Percentiles rank a stretch among this genome's conserved stretches.
Evolutionary conservation across 2,888 invertebrate species (phyloP).

Genomic region (Eupithecia centaureata): DNA sequence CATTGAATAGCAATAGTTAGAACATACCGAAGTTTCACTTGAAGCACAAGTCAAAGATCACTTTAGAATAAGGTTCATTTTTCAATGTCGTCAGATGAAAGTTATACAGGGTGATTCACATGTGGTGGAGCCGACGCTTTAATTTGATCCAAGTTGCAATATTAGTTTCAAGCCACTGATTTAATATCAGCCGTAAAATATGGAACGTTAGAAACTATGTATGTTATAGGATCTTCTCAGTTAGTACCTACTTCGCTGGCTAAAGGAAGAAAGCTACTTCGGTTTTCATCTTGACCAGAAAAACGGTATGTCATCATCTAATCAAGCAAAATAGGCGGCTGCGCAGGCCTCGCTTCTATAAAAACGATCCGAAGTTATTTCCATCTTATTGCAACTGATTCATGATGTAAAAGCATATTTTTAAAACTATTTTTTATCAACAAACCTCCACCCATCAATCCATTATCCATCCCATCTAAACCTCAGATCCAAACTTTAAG

Average conservation of each 20-base stretch:
- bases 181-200: slow-evolving; percentile 6
- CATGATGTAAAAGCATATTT: too few species aligned
- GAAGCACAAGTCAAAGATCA: not conserved
- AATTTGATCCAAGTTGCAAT: slow-evolving; percentile 16
- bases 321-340: too few species aligned
- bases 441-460: too few species aligned
- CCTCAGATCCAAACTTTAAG: too few species aligned
- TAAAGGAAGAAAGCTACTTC: not conserved
- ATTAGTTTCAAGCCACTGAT: slow-evolving; percentile 9
- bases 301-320: not conserved
- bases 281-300: not conserved
- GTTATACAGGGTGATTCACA: not conserved
- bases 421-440: too few species aligned
- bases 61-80: not conserved
- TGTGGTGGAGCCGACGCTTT: not conserved
- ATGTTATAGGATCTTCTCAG: not conserved
- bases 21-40: not conserved
- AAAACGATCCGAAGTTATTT: too few species aligned
- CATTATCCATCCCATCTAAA: too few species aligned
- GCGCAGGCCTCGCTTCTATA: too few species aligned
- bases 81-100: not conserved
- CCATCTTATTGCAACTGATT: too few species aligned
- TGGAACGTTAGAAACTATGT: not conserved
- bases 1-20: slow-evolving; percentile 14
- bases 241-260: not conserved